phyloP scores from a whole-genome alignment of 2,113 vertebrate genomes.

The Proteles cristata region DNA sequence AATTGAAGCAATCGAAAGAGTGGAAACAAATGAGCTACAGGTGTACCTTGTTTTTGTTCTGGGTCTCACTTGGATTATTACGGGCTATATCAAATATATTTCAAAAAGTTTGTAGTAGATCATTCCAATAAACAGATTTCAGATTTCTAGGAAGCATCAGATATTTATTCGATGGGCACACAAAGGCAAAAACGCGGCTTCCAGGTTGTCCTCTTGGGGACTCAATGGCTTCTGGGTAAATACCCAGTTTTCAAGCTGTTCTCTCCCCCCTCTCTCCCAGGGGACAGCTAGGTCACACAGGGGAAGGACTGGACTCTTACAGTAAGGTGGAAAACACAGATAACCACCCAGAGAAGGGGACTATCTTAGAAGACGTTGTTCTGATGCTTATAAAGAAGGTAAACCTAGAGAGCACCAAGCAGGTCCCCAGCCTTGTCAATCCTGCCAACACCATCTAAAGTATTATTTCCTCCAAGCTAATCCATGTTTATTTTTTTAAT shows the following conservation, averaged over 20 bases:
- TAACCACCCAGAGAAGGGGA: neutral
- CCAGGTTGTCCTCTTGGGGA: neutral
- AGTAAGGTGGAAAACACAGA: neutral
- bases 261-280: neutral
- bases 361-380: neutral
- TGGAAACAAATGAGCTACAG: conserved; percentile 64
- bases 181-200: neutral
- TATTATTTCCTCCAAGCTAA: neutral
- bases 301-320: neutral
- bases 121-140: neutral
- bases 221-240: neutral
- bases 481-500: neutral
- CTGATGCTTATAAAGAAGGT: neutral
- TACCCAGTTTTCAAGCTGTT: neutral
- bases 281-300: neutral
- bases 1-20: neutral
- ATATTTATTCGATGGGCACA: neutral
- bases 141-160: neutral
- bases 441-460: neutral
- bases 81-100: neutral
- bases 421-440: neutral
- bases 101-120: conserved; percentile 11
- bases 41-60: conserved; percentile 21
- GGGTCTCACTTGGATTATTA: neutral
- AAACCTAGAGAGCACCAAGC: neutral